Evolutionary conservation across 2,797 vertebrate genomes (phyloP).

Genomic region (Paguma larvata): DNA sequence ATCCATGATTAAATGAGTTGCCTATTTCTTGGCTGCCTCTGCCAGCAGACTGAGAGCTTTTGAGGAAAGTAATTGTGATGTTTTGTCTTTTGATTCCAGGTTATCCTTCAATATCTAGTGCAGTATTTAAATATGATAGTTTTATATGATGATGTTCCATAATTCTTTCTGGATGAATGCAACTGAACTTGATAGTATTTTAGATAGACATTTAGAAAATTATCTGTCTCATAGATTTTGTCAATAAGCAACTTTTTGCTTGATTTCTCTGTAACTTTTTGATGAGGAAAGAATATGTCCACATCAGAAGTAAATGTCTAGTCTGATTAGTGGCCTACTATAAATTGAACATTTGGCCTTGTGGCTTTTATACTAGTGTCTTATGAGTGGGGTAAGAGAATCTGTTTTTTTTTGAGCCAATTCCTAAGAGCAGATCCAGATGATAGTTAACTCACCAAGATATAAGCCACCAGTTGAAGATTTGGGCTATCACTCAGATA

Average conservation of each 20-base stretch:
- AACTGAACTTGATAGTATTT: background rate
- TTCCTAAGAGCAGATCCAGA: background rate
- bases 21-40: background rate
- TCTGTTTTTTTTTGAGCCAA: background rate
- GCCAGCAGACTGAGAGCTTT: background rate
- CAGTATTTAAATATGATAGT: background rate
- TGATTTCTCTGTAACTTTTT: constrained; percentile 35
- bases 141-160: background rate
- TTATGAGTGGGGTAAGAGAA: background rate
- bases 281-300: background rate
- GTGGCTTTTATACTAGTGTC: background rate
- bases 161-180: background rate
- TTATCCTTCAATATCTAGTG: background rate
- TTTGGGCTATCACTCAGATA: background rate
- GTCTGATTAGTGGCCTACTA: background rate
- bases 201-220: background rate
- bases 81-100: background rate
- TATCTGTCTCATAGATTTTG: background rate
- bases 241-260: constrained; percentile 31
- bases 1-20: background rate
- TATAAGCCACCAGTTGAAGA: background rate
- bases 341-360: constrained; percentile 5
- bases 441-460: background rate
- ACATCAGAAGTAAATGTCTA: background rate
- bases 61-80: background rate